Percentiles rank a stretch among this genome's conserved stretches.
phyloP scores from a whole-genome alignment of 2,888 invertebrate genomes.

The Nomada flava region DNA sequence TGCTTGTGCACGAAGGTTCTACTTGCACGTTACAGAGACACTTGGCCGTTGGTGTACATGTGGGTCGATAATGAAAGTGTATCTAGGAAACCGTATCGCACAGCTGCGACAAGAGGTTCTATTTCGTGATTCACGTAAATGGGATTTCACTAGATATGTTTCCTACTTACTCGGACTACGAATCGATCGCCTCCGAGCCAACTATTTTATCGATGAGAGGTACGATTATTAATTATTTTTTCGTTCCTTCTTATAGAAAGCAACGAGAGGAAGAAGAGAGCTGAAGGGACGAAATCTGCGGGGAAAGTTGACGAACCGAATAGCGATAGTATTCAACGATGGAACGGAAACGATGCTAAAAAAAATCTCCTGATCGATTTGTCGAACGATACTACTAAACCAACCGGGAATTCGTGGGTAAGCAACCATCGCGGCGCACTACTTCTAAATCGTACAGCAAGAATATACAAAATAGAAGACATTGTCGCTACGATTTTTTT shows the following conservation, averaged over 20 bases:
- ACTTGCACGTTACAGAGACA: slow-evolving; percentile 11
- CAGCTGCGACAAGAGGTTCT: slow-evolving; percentile 16
- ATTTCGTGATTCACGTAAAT: slow-evolving; percentile 32
- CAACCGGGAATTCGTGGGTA: slow-evolving; percentile 80
- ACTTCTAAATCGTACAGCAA: no score
- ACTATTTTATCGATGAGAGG: no score
- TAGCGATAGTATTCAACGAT: slow-evolving; percentile 64
- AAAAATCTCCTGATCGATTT: slow-evolving; percentile 82
- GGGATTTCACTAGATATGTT: slow-evolving; percentile 7
- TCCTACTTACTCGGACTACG: background rate
- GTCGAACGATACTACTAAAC: slow-evolving; percentile 76
- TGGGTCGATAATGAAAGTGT: slow-evolving; percentile 44
- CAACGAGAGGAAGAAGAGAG: slow-evolving; percentile 56
- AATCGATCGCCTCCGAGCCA: background rate
- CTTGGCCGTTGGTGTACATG: slow-evolving; percentile 11
- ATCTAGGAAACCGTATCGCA: slow-evolving; percentile 37
- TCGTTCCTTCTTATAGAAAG: slow-evolving; percentile 54
- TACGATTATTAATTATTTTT: background rate
- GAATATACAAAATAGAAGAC: background rate
- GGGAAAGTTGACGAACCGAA: slow-evolving; percentile 54
- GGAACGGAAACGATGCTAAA: slow-evolving; percentile 67
- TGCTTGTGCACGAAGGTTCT: slow-evolving; percentile 3
- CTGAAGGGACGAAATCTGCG: slow-evolving; percentile 33
- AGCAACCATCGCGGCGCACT: slow-evolving; percentile 39
- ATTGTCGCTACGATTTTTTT: slow-evolving; percentile 9